phyloP scores from a whole-genome alignment of 2,888 invertebrate genomes.

The Ormia ochracea region DNA sequence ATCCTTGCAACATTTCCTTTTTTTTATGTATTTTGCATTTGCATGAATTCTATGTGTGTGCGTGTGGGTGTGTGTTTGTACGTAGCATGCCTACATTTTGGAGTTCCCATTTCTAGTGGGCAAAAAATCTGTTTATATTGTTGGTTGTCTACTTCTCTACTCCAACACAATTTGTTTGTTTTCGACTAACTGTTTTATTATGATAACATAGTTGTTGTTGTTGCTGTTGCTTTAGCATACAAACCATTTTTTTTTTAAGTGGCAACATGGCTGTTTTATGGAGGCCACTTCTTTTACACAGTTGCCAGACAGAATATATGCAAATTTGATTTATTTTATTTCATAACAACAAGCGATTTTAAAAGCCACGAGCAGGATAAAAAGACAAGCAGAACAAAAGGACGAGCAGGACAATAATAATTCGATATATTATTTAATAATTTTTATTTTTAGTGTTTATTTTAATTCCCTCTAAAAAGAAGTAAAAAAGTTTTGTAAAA shows the following conservation, averaged over 20 bases:
- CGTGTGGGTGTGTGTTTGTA: not conserved
- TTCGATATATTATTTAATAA: too few relatives aligned
- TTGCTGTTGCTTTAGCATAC: conserved; percentile 16
- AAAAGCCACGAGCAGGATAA: too few relatives aligned
- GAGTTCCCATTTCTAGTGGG: not conserved
- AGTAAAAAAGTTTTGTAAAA: too few relatives aligned
- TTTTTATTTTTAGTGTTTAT: too few relatives aligned
- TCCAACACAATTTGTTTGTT: conserved; percentile 10
- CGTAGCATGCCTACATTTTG: too few relatives aligned
- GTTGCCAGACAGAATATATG: not conserved
- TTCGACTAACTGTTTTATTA: conserved; percentile 17
- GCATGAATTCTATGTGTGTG: not conserved
- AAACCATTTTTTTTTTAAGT: conserved; percentile 8
- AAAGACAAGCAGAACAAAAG: too few relatives aligned
- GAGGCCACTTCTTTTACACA: not conserved
- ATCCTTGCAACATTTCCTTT: not conserved
- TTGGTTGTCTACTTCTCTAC: conserved; percentile 4
- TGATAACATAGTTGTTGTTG: conserved; percentile 8
- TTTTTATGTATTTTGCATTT: not conserved
- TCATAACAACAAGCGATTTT: too few relatives aligned
- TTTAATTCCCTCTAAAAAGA: too few relatives aligned
- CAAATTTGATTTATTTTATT: too few relatives aligned
- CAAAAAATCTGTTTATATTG: not conserved
- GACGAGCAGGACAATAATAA: too few relatives aligned
- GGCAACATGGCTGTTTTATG: conserved; percentile 50